Percentiles rank a stretch among this genome's conserved stretches.
Evolutionary conservation across 2,797 vertebrate genomes (phyloP).

Genomic region (Scomberomorus guttatus): DNA sequence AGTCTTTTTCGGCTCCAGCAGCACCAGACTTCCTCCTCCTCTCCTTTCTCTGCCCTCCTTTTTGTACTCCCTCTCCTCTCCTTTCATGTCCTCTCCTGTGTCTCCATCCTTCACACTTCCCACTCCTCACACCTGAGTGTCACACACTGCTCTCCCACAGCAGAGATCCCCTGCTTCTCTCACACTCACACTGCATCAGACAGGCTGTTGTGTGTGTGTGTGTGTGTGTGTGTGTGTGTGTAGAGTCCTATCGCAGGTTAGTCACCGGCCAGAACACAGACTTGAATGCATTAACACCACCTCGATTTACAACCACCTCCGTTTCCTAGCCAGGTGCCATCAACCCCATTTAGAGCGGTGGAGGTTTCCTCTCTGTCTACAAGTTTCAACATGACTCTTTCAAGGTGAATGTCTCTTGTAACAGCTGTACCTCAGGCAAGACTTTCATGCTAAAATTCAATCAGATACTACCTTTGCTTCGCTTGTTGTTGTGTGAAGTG

Average conservation of each 20-base stretch:
- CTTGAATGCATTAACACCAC: background rate
- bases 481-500: background rate
- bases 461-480: no score
- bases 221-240: no score
- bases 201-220: no score
- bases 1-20: background rate
- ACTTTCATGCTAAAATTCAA: background rate
- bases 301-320: constrained; percentile 9
- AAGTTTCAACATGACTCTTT: constrained; percentile 4
- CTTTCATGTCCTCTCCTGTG: constrained; percentile 7
- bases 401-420: background rate
- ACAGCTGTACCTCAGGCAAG: background rate
- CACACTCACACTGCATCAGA: background rate
- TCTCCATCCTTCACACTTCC: constrained; percentile 48
- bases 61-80: background rate
- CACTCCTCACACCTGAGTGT: constrained; percentile 20
- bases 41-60: no score
- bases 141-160: background rate
- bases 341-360: background rate
- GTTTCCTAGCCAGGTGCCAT: background rate
- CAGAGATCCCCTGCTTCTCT: background rate
- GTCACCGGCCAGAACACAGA: background rate
- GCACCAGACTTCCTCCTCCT: background rate
- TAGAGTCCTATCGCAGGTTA: no score
- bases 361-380: background rate